Evolutionary conservation across 2,797 vertebrate genomes (phyloP).

Genomic region (Muscicapa striata): DNA sequence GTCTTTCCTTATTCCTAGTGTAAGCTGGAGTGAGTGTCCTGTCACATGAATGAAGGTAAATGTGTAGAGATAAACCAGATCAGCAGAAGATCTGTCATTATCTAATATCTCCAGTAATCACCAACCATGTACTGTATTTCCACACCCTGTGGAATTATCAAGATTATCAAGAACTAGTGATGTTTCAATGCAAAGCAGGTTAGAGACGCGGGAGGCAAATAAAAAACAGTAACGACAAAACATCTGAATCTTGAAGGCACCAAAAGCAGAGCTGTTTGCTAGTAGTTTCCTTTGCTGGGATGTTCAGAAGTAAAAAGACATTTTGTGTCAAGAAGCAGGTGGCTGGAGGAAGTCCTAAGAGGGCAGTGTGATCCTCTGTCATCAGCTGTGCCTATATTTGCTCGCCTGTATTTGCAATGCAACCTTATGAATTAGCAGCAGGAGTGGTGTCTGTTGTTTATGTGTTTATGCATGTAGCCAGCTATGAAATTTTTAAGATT

Average conservation of each 20-base stretch:
- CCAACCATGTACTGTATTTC: background rate
- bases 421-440: background rate
- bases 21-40: background rate
- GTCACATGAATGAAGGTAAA: background rate
- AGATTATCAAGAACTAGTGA: background rate
- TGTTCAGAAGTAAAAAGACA: background rate
- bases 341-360: background rate
- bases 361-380: background rate
- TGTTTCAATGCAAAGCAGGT: background rate
- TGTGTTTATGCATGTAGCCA: background rate
- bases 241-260: background rate
- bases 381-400: background rate
- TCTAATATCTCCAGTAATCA: background rate
- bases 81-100: background rate
- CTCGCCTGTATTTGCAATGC: background rate
- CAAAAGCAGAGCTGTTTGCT: background rate
- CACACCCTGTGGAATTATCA: background rate
- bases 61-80: background rate
- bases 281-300: background rate
- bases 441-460: background rate
- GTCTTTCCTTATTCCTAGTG: background rate
- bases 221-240: background rate
- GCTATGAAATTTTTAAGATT: conserved; percentile 31
- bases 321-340: background rate
- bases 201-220: background rate